phyloP scores from a whole-genome alignment of 2,113 vertebrate species.

The Nannobrachium achirus region DNA sequence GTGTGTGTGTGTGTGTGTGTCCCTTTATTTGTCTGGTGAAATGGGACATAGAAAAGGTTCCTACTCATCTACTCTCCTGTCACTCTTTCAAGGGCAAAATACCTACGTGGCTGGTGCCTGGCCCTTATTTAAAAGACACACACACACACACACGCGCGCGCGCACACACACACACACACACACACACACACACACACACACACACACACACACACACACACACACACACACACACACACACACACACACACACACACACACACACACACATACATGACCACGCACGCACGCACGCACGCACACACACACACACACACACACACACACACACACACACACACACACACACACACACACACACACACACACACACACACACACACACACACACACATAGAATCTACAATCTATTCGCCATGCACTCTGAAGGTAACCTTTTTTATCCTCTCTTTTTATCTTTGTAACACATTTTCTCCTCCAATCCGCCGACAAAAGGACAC shows the following conservation, averaged over 20 bases:
- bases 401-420: constrained; percentile 7
- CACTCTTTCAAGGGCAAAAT: constrained; percentile 57
- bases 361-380: constrained; percentile 8
- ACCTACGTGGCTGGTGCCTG: constrained; percentile 15
- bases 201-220: background rate
- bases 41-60: constrained; percentile 57
- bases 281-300: background rate
- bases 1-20: background rate
- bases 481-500: constrained; percentile 43
- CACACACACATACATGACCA: background rate
- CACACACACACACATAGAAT: constrained; percentile 16
- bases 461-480: constrained; percentile 8
- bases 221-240: constrained; percentile 15
- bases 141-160: background rate
- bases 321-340: background rate
- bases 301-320: background rate
- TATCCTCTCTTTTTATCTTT: constrained; percentile 39
- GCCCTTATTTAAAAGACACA: constrained; percentile 33
- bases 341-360: background rate
- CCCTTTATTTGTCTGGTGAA: constrained; percentile 57
- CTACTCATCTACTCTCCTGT: constrained; percentile 44
- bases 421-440: constrained; percentile 63
- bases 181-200: background rate
- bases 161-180: background rate
- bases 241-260: constrained; percentile 13